Conservation (phyloP, 2,888 invertebrate species). For the Diachrysia chrysitis region DNA sequence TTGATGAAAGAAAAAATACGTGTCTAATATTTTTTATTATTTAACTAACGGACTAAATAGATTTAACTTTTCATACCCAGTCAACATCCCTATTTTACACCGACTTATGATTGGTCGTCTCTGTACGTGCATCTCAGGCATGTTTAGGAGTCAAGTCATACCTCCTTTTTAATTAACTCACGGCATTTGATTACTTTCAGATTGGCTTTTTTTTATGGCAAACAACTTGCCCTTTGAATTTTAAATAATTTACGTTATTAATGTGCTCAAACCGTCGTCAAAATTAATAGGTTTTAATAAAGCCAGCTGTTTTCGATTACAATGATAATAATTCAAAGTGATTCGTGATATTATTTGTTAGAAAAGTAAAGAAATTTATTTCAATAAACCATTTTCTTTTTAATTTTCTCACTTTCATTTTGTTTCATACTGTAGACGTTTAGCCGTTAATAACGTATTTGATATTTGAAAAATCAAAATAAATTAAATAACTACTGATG, state of each 20-base stretch:
- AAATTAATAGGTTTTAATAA: conserved; percentile 9
- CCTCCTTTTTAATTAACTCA: conserved; percentile 41
- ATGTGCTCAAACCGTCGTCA: neutral
- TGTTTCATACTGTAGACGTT: too few relatives aligned
- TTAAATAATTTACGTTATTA: conserved; percentile 22
- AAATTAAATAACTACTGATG: too few relatives aligned
- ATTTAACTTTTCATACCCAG: too few relatives aligned
- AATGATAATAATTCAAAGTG: conserved; percentile 7
- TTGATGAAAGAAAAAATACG: too few relatives aligned
- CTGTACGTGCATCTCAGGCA: neutral
- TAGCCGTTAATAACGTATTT: too few relatives aligned
- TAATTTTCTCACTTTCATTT: too few relatives aligned
- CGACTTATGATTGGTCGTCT: too few relatives aligned
- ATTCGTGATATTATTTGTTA: neutral
- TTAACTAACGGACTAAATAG: too few relatives aligned
- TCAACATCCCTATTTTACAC: too few relatives aligned
- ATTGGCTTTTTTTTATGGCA: conserved; percentile 32
- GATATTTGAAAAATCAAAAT: too few relatives aligned
- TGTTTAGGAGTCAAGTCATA: conserved; percentile 4
- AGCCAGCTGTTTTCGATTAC: conserved; percentile 2
- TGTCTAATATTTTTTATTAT: too few relatives aligned
- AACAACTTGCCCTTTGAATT: conserved; percentile 39
- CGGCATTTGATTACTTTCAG: conserved; percentile 33
- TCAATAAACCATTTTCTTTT: neutral
- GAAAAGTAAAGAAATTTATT: neutral